Evolutionary conservation across 1,140 invertebrate species (phyloP).

Genomic region (Chrysomallon squamiferum): DNA sequence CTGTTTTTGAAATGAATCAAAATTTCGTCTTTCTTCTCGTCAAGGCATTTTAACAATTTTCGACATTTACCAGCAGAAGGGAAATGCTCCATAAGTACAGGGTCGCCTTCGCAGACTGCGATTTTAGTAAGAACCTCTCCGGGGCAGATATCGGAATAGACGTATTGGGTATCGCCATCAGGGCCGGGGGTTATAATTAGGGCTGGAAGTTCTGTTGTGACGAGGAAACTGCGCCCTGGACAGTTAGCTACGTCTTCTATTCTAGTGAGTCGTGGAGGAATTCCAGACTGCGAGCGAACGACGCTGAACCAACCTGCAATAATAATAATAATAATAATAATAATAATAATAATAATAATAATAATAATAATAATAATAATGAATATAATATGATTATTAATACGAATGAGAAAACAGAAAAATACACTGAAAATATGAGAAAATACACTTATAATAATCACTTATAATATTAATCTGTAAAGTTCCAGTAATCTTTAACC

Average conservation of each 20-base stretch:
- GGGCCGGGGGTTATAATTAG: background rate
- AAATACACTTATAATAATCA: too few species aligned
- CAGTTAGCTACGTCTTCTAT: background rate
- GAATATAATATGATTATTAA: too few species aligned
- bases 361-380: too few species aligned
- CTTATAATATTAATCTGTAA: too few species aligned
- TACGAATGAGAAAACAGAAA: too few species aligned
- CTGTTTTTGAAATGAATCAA: background rate
- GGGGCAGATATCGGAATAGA: background rate
- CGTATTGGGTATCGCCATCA: constrained; percentile 1
- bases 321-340: background rate
- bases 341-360: too few species aligned
- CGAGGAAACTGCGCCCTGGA: background rate
- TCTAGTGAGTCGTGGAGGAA: background rate
- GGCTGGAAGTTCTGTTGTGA: background rate
- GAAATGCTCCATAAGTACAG: background rate
- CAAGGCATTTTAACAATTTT: background rate
- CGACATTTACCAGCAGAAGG: background rate
- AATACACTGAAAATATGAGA: too few species aligned
- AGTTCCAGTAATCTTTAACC: too few species aligned
- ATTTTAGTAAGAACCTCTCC: background rate
- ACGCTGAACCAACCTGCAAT: constrained; percentile 3
- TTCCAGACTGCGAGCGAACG: background rate
- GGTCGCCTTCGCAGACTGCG: background rate
- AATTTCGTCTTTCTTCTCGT: background rate